Evolutionary conservation across 2,113 vertebrate species (phyloP).

Genomic region (Coreoperca whiteheadi): DNA sequence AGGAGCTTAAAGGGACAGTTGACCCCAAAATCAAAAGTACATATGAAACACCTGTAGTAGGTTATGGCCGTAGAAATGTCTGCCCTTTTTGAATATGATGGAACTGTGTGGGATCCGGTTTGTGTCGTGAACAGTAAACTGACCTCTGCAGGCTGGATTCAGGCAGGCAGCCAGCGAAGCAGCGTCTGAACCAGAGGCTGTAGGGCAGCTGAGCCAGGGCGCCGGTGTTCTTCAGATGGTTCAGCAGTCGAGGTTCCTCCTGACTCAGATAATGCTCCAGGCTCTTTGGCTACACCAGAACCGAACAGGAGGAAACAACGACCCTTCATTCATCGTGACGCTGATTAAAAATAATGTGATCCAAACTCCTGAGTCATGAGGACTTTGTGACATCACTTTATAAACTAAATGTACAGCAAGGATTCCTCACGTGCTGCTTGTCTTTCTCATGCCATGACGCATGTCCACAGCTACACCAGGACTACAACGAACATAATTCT

Average conservation of each 20-base stretch:
- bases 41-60: no score
- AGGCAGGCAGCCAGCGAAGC: conserved; percentile 95
- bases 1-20: background rate
- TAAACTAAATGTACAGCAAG: background rate
- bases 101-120: no score
- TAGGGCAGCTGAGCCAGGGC: conserved; percentile 90
- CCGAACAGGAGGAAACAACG: conserved; percentile 1
- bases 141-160: conserved; percentile 97
- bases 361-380: background rate
- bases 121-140: background rate
- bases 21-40: no score
- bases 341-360: background rate
- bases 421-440: background rate
- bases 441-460: background rate
- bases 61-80: no score
- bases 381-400: background rate
- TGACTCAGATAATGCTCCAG: conserved; percentile 95
- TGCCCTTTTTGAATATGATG: no score
- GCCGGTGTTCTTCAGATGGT: conserved; percentile 87
- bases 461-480: background rate
- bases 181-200: conserved; percentile 92
- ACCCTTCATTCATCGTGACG: background rate
- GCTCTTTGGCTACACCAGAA: conserved; percentile 88
- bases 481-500: background rate
- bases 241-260: conserved; percentile 91